Base-by-base conservation (phyloP, 1,140 invertebrate genomes). In the Varroa destructor region DNA sequence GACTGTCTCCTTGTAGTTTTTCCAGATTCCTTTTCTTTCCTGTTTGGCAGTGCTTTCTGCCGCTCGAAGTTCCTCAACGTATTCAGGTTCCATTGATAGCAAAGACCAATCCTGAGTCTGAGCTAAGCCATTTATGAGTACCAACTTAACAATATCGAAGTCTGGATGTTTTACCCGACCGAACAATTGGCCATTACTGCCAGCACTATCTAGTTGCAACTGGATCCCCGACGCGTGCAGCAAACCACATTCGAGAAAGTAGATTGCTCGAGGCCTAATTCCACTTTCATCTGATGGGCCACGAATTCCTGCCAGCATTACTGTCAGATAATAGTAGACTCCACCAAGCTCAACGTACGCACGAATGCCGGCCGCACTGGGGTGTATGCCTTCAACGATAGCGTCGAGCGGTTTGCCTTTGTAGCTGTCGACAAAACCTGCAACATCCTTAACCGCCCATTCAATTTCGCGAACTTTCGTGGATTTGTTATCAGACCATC, bases 1-100 rank as follows among this genome's bases (percentile, higher is more conserved):
- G 51, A 75, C 74, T 6, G 71, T 36, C 54, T 55, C 73, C 55
- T 78, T 79, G 76, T 84, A 91, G 77, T 95, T 88, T 74, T 90
- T 90, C 94, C 94, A 98, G 14, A 93, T 82, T 36, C 92, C 83
- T 0, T 91, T 76, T 75, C 86, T 87, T 54, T 88, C 88, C 55
- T 93, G 90, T 81, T 97, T 97, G 0, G 95, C 96, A 71, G 72
- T 8, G 2, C 3, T 40, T 37, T 67, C 61, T 12, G 61, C 61
- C 5, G 14, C 37, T 40, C 61, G 14, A 12, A 67, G 46, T 37
- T 40, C 46, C 1, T 40, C 40, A 5, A 37, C 61, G 61, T 67
- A 67, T 12, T 4, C 36, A 1, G 12, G 61, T 5, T 67, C 37
- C 61, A 67, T 67, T 40, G 61, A 12, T 1, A 37, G 12, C 8